Percentiles rank a stretch among this genome's conserved stretches.
These are phyloP conservation scores for Dunckerocampus dactyliophorus DNA, from an alignment of 2,113 vertebrate species.

Conservation along the genomic window DNA sequence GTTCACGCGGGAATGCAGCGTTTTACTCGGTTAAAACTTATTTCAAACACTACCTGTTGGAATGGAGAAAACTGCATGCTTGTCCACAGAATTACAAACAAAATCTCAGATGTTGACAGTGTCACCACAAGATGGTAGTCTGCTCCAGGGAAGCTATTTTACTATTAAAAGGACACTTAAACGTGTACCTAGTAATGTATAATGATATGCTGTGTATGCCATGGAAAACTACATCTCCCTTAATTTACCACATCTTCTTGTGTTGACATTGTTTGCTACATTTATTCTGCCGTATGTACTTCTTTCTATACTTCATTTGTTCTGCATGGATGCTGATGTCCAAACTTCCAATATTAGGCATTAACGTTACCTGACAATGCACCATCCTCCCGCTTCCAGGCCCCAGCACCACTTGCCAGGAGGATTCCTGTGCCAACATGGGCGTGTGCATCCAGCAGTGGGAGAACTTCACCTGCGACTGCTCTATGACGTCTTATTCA, in stretches of 20 bases:
- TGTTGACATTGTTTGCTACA: constrained; percentile 54
- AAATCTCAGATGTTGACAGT: constrained; percentile 26
- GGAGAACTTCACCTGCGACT: constrained; percentile 97
- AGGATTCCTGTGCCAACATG: constrained; percentile 95
- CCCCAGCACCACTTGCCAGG: constrained; percentile 93
- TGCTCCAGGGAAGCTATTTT: not conserved
- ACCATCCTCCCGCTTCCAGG: constrained; percentile 62
- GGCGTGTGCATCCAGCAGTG: constrained; percentile 97
- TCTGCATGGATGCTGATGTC: constrained; percentile 51
- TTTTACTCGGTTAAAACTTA: constrained; percentile 59
- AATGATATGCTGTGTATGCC: not conserved
- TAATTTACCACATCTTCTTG: constrained; percentile 12
- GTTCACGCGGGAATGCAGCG: constrained; percentile 61
- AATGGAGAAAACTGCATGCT: constrained; percentile 57
- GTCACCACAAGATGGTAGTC: constrained; percentile 33
- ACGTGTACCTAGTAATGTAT: not conserved
- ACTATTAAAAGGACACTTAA: not conserved
- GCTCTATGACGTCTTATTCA: constrained; percentile 95
- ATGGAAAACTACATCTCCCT: constrained; percentile 10
- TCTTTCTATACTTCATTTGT: constrained; percentile 40
- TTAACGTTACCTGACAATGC: constrained; percentile 15
- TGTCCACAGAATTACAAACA: constrained; percentile 18
- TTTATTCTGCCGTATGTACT: constrained; percentile 12
- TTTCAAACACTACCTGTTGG: constrained; percentile 33
- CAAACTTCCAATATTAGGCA: constrained; percentile 21